Evolutionary conservation across 2,888 invertebrate species (phyloP).

Genomic region (Gryllus longicercus): DNA sequence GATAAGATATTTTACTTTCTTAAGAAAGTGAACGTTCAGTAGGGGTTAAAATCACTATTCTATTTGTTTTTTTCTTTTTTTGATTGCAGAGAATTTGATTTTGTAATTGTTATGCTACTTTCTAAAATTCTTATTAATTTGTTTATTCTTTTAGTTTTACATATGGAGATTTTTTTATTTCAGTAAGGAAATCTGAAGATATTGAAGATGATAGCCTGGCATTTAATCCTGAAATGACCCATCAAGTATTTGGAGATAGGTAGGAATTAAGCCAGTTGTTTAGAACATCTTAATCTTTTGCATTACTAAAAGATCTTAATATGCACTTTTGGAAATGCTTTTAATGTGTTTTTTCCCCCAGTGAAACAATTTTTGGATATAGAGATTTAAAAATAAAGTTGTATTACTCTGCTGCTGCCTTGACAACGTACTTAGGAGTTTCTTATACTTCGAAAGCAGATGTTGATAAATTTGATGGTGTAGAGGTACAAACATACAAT

Average conservation of each 20-base stretch:
- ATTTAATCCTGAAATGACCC: constrained; percentile 83
- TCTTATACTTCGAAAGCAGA: constrained; percentile 66
- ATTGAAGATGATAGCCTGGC: constrained; percentile 60
- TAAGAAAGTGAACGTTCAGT: no score
- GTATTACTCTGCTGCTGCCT: constrained; percentile 75
- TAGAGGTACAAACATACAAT: not conserved
- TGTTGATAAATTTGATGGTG: constrained; percentile 48
- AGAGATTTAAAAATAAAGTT: constrained; percentile 74
- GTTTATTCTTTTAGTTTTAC: no score
- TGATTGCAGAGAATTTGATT: no score
- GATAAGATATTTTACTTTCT: no score
- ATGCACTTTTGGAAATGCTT: not conserved
- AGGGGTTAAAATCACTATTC: no score
- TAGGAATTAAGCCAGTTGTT: constrained; percentile 41
- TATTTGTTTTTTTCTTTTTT: no score
- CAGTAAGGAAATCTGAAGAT: constrained; percentile 61
- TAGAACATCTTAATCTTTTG: not conserved
- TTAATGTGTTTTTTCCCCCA: constrained; percentile 43
- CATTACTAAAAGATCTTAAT: not conserved
- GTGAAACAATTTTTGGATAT: constrained; percentile 93
- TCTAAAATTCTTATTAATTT: no score
- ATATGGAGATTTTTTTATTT: constrained; percentile 23
- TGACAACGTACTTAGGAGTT: constrained; percentile 76
- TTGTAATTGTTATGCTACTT: no score
- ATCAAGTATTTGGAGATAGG: constrained; percentile 89